Evolutionary conservation across 2,797 vertebrate genomes (phyloP).

Genomic region (Columba guinea): DNA sequence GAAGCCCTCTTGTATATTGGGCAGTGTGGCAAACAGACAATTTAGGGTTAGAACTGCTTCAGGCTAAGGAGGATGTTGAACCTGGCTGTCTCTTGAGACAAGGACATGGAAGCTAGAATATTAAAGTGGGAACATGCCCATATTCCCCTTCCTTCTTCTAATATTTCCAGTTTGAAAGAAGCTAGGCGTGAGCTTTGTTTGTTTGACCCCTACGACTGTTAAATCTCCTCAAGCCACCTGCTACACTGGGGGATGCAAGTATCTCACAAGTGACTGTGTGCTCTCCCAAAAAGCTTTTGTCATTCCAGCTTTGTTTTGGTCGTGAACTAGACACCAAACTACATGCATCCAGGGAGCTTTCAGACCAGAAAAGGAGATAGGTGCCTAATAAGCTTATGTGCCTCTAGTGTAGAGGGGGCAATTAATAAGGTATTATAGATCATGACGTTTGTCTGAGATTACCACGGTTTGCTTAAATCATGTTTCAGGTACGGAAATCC

Average conservation of each 20-base stretch:
- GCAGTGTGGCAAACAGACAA: not conserved
- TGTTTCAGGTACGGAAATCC: not conserved
- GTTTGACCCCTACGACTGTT: not conserved
- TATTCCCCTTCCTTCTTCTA: not conserved
- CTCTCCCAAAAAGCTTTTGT: not conserved
- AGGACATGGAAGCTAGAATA: not conserved
- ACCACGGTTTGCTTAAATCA: not conserved
- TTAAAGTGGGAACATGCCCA: not conserved
- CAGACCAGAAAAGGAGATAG: not conserved
- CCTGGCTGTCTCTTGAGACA: not conserved
- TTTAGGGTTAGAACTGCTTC: not conserved
- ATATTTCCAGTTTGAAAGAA: not conserved
- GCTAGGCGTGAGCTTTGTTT: not conserved
- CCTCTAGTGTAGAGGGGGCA: not conserved
- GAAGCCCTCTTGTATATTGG: not conserved
- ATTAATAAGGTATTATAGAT: not conserved
- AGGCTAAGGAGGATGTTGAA: not conserved
- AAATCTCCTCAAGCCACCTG: not conserved
- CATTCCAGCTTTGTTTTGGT: not conserved
- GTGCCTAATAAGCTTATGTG: not conserved
- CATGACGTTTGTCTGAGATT: not conserved
- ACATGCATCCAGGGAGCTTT: not conserved
- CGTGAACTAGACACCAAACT: not conserved
- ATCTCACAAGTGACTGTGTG: not conserved
- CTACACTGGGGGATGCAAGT: not conserved